Conservation (phyloP, 2,888 invertebrate species). For the Ormyrus rosae region DNA sequence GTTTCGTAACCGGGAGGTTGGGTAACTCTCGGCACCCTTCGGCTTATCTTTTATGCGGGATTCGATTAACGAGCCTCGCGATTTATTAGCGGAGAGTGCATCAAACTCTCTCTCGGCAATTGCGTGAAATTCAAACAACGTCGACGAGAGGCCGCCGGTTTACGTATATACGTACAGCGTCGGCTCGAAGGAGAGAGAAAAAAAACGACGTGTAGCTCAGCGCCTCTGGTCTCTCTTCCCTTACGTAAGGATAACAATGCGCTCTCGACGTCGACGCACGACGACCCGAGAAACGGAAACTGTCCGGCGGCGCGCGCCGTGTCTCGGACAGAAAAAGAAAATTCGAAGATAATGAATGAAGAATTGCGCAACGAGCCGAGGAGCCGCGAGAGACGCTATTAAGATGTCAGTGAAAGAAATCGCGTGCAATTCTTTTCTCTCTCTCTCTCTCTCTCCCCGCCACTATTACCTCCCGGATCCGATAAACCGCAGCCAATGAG, state of each 20-base stretch:
- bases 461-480: background rate
- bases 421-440: constrained; percentile 33
- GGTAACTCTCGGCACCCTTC: no score
- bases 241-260: constrained; percentile 26
- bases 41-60: no score
- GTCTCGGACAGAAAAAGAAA: constrained; percentile 27
- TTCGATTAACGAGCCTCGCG: no score
- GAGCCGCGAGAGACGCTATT: constrained; percentile 15
- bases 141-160: no score
- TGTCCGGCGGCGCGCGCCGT: background rate
- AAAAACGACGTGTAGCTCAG: no score
- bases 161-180: no score
- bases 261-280: background rate
- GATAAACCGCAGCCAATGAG: background rate
- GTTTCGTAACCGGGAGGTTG: no score
- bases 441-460: no score
- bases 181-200: no score
- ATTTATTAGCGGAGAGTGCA: no score
- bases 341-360: constrained; percentile 38
- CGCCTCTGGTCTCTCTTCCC: background rate
- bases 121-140: no score
- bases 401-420: constrained; percentile 47
- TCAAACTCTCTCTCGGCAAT: no score
- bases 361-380: constrained; percentile 17
- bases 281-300: constrained; percentile 21